Evolutionary conservation across 2,797 vertebrate species (phyloP).

Genomic region (Leucoraja ocellata): DNA sequence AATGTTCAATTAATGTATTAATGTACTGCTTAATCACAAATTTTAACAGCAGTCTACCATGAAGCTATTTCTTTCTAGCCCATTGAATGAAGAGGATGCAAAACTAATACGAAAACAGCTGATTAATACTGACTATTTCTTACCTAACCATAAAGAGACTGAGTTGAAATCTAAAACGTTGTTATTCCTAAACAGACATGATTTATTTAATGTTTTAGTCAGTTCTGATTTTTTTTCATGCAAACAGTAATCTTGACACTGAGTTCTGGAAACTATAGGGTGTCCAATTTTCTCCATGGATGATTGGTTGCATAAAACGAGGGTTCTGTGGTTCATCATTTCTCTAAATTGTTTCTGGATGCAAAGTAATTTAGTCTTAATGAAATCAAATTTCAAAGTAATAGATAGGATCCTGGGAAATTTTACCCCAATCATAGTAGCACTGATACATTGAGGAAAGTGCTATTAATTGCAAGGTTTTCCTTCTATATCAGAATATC

Average conservation of each 20-base stretch:
- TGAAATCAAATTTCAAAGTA: background rate
- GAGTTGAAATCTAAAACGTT: background rate
- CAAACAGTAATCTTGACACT: background rate
- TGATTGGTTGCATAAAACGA: background rate
- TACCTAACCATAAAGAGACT: background rate
- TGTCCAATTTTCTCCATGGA: background rate
- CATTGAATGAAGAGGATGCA: background rate
- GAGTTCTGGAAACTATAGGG: background rate
- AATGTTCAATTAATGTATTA: background rate
- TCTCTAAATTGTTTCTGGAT: background rate
- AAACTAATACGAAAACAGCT: background rate
- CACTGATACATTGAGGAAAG: no score
- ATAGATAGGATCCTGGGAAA: background rate
- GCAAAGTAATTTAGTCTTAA: background rate
- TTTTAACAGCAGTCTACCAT: background rate
- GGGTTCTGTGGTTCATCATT: background rate
- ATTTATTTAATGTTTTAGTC: background rate
- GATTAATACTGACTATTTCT: background rate
- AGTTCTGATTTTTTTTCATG: background rate
- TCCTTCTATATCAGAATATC: background rate
- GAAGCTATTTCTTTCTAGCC: background rate
- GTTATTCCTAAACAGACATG: background rate
- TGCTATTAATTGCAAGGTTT: background rate
- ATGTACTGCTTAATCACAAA: background rate
- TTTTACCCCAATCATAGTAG: background rate